Base-by-base conservation (phyloP, 2,888 invertebrate species). In the Latrodectus elegans region DNA sequence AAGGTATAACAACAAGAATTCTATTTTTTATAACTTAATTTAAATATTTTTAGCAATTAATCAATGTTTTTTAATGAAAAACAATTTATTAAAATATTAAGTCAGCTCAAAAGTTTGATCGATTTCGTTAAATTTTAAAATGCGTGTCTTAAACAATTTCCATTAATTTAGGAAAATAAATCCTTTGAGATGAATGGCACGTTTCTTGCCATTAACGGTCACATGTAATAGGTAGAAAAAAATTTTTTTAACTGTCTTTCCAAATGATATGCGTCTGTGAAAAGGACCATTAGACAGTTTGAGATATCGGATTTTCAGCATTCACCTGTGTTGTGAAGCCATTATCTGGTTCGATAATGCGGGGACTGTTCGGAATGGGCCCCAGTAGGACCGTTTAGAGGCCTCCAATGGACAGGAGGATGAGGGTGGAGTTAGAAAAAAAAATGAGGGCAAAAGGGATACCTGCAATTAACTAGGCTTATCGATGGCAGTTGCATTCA, bases 391-490 rank as follows among this genome's bases (percentile, higher is more conserved):
- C 85, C 60, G 65, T 86, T 86, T 51, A 72, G 73, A 79, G 73
- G 84, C 79, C 74, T 74, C 84, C 84, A 85, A 85, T 85, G 84
- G 85, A 70, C 75, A 72, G 17, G 70, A 26, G 73, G 75, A 80
- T 53, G 75, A 67, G 80, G 85, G 79, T 75, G 85, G 80, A 80
- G 80, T 86, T 53, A 67, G 73, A 53, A 76, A 60, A 60, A 55
- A 80, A 72, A 78, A 78, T 38, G 52, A 52, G 55, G 53, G 60
- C 76, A 85, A 85, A 75, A 75, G 64, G 75, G 75, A 86, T 70
- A 75, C 76, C 75, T 80, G 85, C 80, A 86, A 86, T 86, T 86
- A 86, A 86, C 80, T 86, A 49, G 79, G 71, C 85, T 86, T 80
- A 75, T 86, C 85, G 84, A 79, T 79, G 70, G 55, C 74, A 79